phyloP scores from a whole-genome alignment of 2,797 vertebrate genomes.

The Lophius americanus region DNA sequence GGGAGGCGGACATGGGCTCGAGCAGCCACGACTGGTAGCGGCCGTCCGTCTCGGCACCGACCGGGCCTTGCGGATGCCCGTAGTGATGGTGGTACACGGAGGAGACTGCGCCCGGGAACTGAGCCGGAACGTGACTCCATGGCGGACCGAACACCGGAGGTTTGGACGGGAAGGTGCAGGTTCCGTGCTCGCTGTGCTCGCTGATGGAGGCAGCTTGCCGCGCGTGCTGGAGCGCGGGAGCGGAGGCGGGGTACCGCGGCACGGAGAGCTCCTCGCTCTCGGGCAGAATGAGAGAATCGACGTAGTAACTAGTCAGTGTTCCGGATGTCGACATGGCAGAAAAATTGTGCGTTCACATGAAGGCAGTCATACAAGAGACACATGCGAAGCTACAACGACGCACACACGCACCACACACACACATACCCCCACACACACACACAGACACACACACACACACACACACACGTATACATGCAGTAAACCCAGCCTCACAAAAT shows the following conservation, averaged over 20 bases:
- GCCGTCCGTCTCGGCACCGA: slow-evolving; percentile 87
- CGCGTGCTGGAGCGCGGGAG: slow-evolving; percentile 85
- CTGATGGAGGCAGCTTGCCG: slow-evolving; percentile 83
- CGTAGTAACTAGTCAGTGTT: slow-evolving; percentile 94
- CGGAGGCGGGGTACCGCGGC: slow-evolving; percentile 83
- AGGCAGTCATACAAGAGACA: slow-evolving; percentile 71
- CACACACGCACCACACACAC: slow-evolving; percentile 45
- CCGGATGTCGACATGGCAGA: slow-evolving; percentile 94
- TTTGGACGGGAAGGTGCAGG: slow-evolving; percentile 92
- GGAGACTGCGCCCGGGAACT: slow-evolving; percentile 86
- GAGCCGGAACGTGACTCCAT: slow-evolving; percentile 91
- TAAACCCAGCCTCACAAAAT: slow-evolving; percentile 88
- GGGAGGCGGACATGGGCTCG: slow-evolving; percentile 89
- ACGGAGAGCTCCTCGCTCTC: slow-evolving; percentile 91
- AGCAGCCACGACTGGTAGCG: slow-evolving; percentile 96
- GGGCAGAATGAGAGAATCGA: slow-evolving; percentile 94
- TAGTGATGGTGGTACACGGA: slow-evolving; percentile 91
- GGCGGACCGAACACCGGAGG: slow-evolving; percentile 88
- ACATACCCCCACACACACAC: slow-evolving; percentile 50
- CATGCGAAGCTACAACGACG: slow-evolving; percentile 61
- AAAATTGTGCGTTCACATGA: slow-evolving; percentile 73
- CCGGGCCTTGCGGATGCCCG: slow-evolving; percentile 87
- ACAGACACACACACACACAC: slow-evolving; percentile 68
- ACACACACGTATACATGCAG: slow-evolving; percentile 73
- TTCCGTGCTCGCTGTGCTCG: slow-evolving; percentile 89